phyloP scores from a whole-genome alignment of 2,888 invertebrate species.

The Lochmaea capreae region DNA sequence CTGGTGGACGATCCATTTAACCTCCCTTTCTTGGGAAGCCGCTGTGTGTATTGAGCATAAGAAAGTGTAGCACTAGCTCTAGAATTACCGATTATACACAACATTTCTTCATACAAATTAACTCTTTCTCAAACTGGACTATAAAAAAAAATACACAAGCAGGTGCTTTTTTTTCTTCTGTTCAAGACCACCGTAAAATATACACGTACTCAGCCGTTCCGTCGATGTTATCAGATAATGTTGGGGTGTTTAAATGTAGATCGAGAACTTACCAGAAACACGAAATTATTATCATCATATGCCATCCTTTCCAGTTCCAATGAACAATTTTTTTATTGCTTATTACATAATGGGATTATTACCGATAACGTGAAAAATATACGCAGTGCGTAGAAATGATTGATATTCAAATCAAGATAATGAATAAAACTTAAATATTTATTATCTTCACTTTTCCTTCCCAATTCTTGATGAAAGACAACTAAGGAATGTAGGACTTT shows the following conservation, averaged over 20 bases:
- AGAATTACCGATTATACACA: not conserved
- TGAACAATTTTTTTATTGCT: not conserved
- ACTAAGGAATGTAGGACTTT: too few relatives aligned
- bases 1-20: too few relatives aligned
- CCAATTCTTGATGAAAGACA: too few relatives aligned
- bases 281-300: constrained; percentile 2
- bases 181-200: constrained; percentile 51
- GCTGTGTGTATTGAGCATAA: too few relatives aligned
- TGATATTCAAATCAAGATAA: too few relatives aligned
- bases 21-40: too few relatives aligned
- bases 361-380: not conserved
- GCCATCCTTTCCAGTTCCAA: not conserved
- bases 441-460: too few relatives aligned
- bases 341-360: not conserved
- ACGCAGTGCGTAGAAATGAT: not conserved
- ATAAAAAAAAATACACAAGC: constrained; percentile 35
- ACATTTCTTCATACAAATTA: not conserved
- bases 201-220: constrained; percentile 34
- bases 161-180: constrained; percentile 49
- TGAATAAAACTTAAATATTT: too few relatives aligned
- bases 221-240: constrained; percentile 34
- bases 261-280: constrained; percentile 5
- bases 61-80: too few relatives aligned
- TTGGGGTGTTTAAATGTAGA: constrained; percentile 24
- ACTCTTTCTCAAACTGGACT: constrained; percentile 1